phyloP scores from a whole-genome alignment of 2,797 vertebrate species.

The Dermochelys coriacea region DNA sequence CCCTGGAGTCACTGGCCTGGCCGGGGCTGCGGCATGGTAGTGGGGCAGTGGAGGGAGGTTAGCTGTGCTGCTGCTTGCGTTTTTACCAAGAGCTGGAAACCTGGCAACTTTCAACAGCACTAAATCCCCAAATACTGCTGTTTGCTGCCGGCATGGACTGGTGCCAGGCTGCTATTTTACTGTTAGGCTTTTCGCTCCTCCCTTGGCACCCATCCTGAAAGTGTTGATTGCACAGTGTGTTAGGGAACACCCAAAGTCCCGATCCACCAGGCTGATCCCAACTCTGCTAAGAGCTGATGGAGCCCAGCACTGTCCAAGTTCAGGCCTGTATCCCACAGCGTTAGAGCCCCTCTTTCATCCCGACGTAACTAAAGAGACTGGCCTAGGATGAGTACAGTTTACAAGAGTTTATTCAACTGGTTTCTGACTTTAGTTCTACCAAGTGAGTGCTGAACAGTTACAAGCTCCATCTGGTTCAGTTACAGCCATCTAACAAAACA shows the following conservation, averaged over 20 bases:
- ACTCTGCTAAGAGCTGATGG: background rate
- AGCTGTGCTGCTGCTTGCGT: background rate
- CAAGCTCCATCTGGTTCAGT: conserved; percentile 88
- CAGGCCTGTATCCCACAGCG: background rate
- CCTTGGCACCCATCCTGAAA: too few relatives aligned
- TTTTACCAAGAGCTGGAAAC: background rate
- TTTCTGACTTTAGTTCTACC: conserved; percentile 94
- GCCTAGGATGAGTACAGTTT: conserved; percentile 74
- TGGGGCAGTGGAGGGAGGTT: background rate
- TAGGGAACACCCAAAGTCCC: background rate
- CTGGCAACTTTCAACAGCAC: background rate
- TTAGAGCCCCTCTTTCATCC: background rate
- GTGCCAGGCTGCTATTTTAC: background rate
- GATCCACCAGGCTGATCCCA: background rate
- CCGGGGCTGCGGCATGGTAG: background rate
- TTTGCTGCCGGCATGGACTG: background rate
- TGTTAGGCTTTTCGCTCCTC: background rate
- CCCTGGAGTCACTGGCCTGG: background rate
- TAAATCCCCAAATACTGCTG: background rate
- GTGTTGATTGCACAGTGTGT: too few relatives aligned
- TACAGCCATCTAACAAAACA: conserved; percentile 87
- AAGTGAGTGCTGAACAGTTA: conserved; percentile 92
- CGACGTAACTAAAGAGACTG: background rate
- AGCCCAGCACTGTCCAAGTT: background rate
- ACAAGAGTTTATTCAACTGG: conserved; percentile 95